Conservation (phyloP, 2,797 vertebrate species). For the Cephalopachus bancanus region DNA sequence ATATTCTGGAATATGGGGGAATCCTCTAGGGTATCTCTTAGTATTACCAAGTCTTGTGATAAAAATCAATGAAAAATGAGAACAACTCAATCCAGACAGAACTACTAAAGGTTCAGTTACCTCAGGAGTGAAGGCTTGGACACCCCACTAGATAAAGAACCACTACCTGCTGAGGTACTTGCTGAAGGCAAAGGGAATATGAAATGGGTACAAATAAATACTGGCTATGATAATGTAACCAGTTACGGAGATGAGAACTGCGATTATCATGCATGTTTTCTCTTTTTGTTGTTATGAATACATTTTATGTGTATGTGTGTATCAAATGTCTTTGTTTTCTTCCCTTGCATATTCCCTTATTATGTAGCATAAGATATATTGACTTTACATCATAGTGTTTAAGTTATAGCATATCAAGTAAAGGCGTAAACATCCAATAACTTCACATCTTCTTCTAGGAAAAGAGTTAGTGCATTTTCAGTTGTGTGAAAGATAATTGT, state of each 20-base stretch:
- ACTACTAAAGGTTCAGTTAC: not conserved
- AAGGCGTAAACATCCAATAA: not conserved
- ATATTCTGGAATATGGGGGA: not conserved
- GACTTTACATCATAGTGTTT: not conserved
- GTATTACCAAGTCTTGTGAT: not conserved
- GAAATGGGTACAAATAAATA: no score
- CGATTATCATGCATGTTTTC: not conserved
- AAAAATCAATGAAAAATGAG: not conserved
- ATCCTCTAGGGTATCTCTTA: not conserved
- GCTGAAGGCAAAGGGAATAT: not conserved
- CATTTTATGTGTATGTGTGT: not conserved
- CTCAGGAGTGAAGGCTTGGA: not conserved
- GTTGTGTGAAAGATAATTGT: not conserved
- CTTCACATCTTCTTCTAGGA: not conserved
- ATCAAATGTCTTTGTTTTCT: not conserved
- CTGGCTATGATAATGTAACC: not conserved
- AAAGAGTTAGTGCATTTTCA: not conserved
- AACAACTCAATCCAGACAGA: not conserved
- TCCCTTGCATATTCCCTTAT: not conserved
- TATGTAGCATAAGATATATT: not conserved
- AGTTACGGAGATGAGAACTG: not conserved
- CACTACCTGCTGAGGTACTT: not conserved
- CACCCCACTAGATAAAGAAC: not conserved
- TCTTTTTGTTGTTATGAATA: not conserved
- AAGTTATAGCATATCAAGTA: not conserved